Conservation (phyloP, 1,140 invertebrate genomes). For the Cryptotermes secundus region DNA sequence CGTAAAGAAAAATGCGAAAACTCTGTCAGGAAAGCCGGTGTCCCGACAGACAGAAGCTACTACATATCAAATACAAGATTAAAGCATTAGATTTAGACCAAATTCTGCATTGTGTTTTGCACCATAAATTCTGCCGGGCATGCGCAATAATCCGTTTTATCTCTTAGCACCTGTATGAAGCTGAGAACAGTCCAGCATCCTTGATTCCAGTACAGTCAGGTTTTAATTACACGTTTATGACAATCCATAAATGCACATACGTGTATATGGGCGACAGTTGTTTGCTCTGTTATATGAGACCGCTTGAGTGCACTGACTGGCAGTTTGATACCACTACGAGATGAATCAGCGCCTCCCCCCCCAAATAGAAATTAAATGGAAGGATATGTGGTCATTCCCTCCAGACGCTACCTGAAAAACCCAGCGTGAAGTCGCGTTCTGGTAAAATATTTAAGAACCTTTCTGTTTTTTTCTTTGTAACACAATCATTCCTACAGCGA, state of each 20-base stretch:
- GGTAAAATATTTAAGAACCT: constrained; percentile 12
- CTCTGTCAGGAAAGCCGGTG: no score
- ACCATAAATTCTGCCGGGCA: no score
- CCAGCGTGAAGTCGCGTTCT: neutral
- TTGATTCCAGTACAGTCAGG: no score
- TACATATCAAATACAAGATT: no score
- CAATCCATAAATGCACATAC: neutral
- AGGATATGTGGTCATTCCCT: neutral
- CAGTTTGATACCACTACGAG: neutral
- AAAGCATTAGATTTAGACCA: no score
- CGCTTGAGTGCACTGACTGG: neutral
- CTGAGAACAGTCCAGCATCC: no score
- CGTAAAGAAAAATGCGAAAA: no score
- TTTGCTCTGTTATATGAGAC: neutral
- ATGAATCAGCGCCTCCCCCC: neutral
- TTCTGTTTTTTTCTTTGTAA: constrained; percentile 2
- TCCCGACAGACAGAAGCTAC: no score
- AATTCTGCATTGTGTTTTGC: no score
- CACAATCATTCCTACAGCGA: neutral
- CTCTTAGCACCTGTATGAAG: no score
- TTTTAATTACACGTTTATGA: no score
- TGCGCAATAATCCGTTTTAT: no score
- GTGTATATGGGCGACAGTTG: neutral
- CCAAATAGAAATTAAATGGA: neutral
- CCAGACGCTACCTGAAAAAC: constrained; percentile 17